Conservation (phyloP, 2,113 vertebrate species). For the Heterotis niloticus region DNA sequence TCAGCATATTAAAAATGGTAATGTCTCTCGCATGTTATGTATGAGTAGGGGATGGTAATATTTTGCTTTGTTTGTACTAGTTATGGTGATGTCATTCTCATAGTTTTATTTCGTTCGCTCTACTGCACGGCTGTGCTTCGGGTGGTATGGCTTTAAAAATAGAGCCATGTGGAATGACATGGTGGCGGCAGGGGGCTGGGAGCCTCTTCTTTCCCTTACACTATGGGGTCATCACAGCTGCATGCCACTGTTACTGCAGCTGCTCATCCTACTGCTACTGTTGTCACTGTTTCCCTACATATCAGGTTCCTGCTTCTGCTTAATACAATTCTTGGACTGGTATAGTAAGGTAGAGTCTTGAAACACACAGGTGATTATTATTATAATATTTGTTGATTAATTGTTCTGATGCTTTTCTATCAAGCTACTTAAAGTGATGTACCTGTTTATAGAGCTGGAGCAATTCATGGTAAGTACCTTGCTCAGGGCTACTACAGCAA, state of each 20-base stretch:
- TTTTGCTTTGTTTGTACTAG: not conserved
- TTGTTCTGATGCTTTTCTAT: not conserved
- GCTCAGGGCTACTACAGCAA: too few relatives aligned
- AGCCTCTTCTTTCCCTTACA: not conserved
- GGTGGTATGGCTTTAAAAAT: slow-evolving; percentile 23
- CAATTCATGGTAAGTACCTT: too few relatives aligned
- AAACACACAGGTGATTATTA: too few relatives aligned
- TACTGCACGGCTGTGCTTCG: slow-evolving; percentile 19
- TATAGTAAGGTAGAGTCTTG: not conserved
- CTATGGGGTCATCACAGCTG: not conserved
- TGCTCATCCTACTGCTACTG: not conserved
- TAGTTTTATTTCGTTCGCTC: slow-evolving; percentile 10
- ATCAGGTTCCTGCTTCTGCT: not conserved
- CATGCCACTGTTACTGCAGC: not conserved
- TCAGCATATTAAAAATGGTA: too few relatives aligned
- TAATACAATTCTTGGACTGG: not conserved
- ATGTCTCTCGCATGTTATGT: too few relatives aligned
- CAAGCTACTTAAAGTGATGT: too few relatives aligned
- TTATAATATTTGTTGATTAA: too few relatives aligned
- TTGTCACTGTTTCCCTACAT: not conserved
- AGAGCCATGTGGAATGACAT: slow-evolving; percentile 13
- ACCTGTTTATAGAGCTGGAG: too few relatives aligned
- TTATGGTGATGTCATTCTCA: slow-evolving; percentile 1
- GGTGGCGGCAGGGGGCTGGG: too few relatives aligned
- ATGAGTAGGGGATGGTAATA: too few relatives aligned